Percentiles rank a stretch among this genome's conserved stretches.
Conservation (phyloP, 1,140 invertebrate genomes). For the Chelonus insularis region DNA sequence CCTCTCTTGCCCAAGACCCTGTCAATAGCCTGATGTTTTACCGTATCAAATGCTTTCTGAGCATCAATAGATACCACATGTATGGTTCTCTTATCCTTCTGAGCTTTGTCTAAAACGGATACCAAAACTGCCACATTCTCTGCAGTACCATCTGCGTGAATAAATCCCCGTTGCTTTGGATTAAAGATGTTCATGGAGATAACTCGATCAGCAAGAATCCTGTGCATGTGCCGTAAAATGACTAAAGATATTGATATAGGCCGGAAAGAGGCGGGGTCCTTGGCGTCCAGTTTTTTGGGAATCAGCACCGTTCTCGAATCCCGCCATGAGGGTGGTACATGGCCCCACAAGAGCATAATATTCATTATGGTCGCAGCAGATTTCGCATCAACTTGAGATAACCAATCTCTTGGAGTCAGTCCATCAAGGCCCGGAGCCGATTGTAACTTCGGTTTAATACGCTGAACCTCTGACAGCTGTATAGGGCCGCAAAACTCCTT, state of each 20-base stretch:
- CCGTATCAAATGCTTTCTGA: constrained; percentile 33
- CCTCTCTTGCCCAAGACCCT: constrained; percentile 9
- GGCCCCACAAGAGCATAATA: neutral
- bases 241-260: constrained; percentile 28
- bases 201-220: constrained; percentile 18
- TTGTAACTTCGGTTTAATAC: neutral
- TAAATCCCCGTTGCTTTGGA: constrained; percentile 12
- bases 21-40: neutral
- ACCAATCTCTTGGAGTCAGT: neutral
- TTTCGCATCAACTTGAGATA: neutral
- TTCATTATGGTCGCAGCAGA: constrained; percentile 11
- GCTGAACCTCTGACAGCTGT: neutral
- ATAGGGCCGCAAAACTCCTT: neutral
- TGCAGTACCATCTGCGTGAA: constrained; percentile 28
- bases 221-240: constrained; percentile 12
- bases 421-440: constrained; percentile 16
- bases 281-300: constrained; percentile 14
- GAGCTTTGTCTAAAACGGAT: constrained; percentile 7
- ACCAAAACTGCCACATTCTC: constrained; percentile 22
- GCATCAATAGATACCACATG: constrained; percentile 30
- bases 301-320: constrained; percentile 23
- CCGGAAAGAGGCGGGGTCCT: constrained; percentile 13
- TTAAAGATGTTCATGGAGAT: neutral
- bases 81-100: constrained; percentile 3
- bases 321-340: neutral